Evolutionary conservation across 2,797 vertebrate species (phyloP).

Genomic region (Leucoraja ocellata): DNA sequence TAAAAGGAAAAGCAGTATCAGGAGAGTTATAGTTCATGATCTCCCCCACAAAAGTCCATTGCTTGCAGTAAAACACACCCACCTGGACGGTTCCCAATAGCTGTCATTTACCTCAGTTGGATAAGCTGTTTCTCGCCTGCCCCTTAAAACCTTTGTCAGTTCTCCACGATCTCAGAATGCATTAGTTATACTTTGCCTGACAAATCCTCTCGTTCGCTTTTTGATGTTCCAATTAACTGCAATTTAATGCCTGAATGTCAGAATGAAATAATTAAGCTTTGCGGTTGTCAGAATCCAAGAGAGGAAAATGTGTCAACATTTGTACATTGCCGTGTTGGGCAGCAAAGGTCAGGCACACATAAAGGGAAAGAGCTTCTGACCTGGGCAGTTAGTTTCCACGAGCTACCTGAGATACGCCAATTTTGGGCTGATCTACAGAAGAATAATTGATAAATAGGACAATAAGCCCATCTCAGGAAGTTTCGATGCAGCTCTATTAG

Average conservation of each 20-base stretch:
- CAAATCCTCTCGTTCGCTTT: background rate
- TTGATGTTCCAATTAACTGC: conserved; percentile 26
- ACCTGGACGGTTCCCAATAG: background rate
- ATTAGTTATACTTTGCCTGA: conserved; percentile 8
- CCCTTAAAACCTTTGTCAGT: conserved; percentile 6
- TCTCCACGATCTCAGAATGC: background rate
- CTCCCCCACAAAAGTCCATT: background rate
- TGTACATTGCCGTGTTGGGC: conserved; percentile 14
- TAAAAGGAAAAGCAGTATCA: background rate
- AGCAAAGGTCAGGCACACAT: background rate
- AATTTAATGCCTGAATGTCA: conserved; percentile 36
- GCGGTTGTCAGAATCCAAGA: conserved; percentile 12
- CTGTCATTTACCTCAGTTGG: conserved; percentile 5
- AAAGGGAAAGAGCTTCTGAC: background rate
- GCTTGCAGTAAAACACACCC: conserved; percentile 1
- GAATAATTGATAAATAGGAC: too few species aligned
- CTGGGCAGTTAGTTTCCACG: background rate
- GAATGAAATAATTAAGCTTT: conserved; percentile 27
- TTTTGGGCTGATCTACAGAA: background rate
- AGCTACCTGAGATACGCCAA: background rate
- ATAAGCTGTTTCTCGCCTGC: background rate
- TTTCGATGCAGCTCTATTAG: too few species aligned
- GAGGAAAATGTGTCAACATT: conserved; percentile 24
- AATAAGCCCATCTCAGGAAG: background rate
- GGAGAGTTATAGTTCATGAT: conserved; percentile 2